Conservation (phyloP, 2,113 vertebrate species). For the Epinephelus fuscoguttatus region DNA sequence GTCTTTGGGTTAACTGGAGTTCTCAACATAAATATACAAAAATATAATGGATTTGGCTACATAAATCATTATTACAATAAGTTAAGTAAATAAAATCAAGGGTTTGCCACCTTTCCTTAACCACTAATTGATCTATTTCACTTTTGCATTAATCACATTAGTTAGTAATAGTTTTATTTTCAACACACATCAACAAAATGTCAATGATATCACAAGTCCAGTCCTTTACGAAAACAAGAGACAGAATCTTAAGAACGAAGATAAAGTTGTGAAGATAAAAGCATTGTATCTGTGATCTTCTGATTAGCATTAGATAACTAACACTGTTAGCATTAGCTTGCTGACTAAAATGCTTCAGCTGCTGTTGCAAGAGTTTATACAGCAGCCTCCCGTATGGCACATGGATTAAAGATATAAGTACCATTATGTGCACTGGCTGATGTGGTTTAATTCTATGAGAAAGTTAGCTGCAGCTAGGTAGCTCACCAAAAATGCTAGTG, state of each 20-base stretch:
- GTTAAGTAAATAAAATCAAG: neutral
- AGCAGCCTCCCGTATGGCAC: neutral
- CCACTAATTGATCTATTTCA: neutral
- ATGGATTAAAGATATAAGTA: neutral
- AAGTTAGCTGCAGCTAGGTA: neutral
- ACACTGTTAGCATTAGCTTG: no score
- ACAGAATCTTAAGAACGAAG: neutral
- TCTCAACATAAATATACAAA: neutral
- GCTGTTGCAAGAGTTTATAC: neutral
- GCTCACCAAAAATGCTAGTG: no score
- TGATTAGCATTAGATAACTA: neutral
- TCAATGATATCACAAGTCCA: neutral
- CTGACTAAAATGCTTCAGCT: no score
- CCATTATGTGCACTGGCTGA: neutral
- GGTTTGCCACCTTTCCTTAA: neutral
- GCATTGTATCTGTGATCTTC: neutral
- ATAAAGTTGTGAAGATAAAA: neutral
- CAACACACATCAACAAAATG: neutral
- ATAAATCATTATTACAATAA: neutral
- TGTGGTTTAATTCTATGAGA: neutral
- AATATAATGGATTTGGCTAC: no score
- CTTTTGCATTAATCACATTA: no score
- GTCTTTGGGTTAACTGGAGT: neutral
- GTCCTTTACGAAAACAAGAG: neutral
- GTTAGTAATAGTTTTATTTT: no score